phyloP scores from a whole-genome alignment of 1,140 invertebrate species.

The Pollicipes pollicipes region DNA sequence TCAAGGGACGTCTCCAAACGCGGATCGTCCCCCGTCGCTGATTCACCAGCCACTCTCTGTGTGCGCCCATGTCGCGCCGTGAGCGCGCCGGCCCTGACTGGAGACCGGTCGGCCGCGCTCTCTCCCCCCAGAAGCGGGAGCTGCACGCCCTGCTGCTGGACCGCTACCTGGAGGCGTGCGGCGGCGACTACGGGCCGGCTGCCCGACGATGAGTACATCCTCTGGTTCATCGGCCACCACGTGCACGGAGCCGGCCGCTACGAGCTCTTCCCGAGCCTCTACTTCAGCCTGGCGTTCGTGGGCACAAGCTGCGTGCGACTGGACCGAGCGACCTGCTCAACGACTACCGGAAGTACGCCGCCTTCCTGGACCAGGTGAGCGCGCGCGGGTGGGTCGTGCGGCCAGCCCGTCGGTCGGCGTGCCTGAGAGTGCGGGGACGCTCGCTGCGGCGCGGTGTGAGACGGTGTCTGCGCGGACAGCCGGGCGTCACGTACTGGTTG shows the following conservation, averaged over 20 bases:
- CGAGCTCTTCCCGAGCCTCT: conserved; percentile 32
- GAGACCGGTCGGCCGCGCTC: too few relatives aligned
- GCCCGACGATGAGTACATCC: conserved; percentile 40
- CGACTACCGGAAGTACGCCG: conserved; percentile 35
- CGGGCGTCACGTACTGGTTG: too few relatives aligned
- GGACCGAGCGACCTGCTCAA: conserved; percentile 36
- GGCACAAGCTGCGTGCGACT: conserved; percentile 36
- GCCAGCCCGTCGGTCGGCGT: too few relatives aligned
- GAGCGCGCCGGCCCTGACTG: too few relatives aligned
- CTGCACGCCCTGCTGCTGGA: conserved; percentile 32
- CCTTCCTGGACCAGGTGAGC: conserved; percentile 26
- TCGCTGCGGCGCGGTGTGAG: too few relatives aligned
- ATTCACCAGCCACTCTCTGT: too few relatives aligned
- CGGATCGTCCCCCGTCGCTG: too few relatives aligned
- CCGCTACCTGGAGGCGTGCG: conserved; percentile 29
- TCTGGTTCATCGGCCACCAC: conserved; percentile 41
- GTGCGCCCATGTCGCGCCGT: too few relatives aligned
- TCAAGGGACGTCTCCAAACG: too few relatives aligned
- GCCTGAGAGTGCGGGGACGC: too few relatives aligned
- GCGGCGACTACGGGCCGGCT: conserved; percentile 31
- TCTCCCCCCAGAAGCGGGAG: conserved; percentile 13
- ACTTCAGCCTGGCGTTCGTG: conserved; percentile 39
- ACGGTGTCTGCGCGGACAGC: too few relatives aligned
- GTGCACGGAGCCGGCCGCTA: conserved; percentile 30
- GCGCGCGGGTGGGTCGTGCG: too few relatives aligned